These are phyloP conservation scores for Ceraclea dissimilis DNA, from an alignment of 2,888 invertebrate genomes.

Conservation along the genomic window DNA sequence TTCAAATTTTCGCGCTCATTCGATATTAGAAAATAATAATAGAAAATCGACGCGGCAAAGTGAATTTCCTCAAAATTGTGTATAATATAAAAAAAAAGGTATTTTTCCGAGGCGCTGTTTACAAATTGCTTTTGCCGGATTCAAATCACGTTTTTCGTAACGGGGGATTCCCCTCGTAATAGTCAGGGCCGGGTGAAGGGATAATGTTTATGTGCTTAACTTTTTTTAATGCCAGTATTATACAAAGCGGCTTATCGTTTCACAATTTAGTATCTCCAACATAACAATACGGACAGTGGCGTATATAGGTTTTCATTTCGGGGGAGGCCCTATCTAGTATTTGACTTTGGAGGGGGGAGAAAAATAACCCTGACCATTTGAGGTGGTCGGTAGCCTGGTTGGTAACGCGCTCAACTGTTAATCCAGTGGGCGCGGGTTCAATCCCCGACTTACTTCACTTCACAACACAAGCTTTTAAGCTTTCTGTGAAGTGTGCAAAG, in stretches of 20 bases:
- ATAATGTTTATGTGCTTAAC: background rate
- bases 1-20: slow-evolving; percentile 5
- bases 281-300: too few species aligned
- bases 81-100: slow-evolving; percentile 11
- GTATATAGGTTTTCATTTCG: too few species aligned
- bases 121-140: slow-evolving; percentile 23
- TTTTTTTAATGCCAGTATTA: background rate
- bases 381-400: too few species aligned
- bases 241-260: background rate
- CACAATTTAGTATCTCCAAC: background rate
- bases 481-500: too few species aligned
- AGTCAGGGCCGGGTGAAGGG: background rate
- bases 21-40: slow-evolving; percentile 4
- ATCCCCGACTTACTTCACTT: too few species aligned
- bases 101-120: slow-evolving; percentile 9
- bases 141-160: slow-evolving; percentile 25
- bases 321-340: too few species aligned
- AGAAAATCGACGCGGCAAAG: slow-evolving; percentile 2
- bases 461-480: too few species aligned
- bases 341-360: too few species aligned
- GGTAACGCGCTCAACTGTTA: too few species aligned
- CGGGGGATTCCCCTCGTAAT: background rate
- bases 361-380: too few species aligned
- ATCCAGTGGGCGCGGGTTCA: too few species aligned
- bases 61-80: slow-evolving; percentile 16